phyloP scores from a whole-genome alignment of 2,113 vertebrate genomes.

The Hippocampus abdominalis region DNA sequence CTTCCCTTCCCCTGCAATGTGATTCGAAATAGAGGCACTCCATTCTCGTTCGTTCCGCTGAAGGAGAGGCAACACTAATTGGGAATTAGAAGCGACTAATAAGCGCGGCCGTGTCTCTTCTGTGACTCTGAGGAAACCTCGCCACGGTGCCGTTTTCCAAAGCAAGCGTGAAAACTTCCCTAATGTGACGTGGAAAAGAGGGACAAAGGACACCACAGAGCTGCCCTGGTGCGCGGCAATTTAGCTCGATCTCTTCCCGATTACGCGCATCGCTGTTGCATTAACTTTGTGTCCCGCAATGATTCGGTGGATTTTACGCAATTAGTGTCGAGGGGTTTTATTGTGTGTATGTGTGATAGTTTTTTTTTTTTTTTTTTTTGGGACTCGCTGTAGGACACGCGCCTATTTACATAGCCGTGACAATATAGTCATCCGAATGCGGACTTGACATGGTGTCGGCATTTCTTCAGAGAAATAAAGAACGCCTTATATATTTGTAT shows the following conservation, averaged over 20 bases:
- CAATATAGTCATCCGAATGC: not conserved
- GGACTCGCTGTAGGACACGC: not conserved
- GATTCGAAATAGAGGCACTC: not conserved
- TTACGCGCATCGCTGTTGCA: conserved; percentile 55
- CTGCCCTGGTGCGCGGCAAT: conserved; percentile 35
- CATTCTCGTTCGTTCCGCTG: not conserved
- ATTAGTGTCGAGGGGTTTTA: conserved; percentile 30
- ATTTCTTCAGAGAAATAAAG: not conserved
- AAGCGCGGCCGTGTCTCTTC: conserved; percentile 45
- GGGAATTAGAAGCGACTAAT: conserved; percentile 62
- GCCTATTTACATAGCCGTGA: not conserved
- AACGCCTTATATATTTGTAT: not conserved
- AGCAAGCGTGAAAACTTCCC: conserved; percentile 68
- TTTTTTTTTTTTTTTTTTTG: not conserved
- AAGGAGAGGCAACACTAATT: conserved; percentile 53
- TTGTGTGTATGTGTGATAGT: not conserved
- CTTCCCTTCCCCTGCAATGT: not conserved
- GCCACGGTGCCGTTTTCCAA: conserved; percentile 59
- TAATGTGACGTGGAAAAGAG: conserved; percentile 40
- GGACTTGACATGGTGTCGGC: not conserved
- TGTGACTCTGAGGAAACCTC: conserved; percentile 28
- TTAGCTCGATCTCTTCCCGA: conserved; percentile 68
- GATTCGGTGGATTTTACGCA: conserved; percentile 56
- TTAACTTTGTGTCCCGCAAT: conserved; percentile 40
- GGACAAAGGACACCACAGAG: conserved; percentile 63